Percentiles rank a stretch among this genome's conserved stretches.
Conservation (phyloP, 2,888 invertebrate species). For the Drosophila stalkeri region DNA sequence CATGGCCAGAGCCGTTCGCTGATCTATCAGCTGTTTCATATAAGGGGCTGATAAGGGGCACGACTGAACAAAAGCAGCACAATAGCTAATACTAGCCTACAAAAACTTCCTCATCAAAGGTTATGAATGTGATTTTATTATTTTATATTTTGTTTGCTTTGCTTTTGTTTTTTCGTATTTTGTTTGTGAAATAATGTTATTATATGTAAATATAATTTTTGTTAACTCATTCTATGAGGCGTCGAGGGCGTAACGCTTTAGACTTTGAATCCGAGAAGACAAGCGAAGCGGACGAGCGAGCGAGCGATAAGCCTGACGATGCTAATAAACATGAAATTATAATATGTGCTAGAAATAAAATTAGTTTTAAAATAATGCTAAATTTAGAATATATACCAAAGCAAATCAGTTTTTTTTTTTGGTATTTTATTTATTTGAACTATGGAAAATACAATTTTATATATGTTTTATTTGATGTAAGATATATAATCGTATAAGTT, state of each 20-base stretch:
- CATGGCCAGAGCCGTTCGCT: background rate
- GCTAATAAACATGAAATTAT: background rate
- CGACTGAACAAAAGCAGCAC: background rate
- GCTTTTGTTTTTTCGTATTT: background rate
- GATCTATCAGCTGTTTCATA: background rate
- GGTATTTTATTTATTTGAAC: slow-evolving; percentile 56
- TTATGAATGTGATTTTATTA: background rate
- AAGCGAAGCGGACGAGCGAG: background rate
- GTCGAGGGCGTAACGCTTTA: background rate
- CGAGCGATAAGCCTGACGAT: too few species aligned
- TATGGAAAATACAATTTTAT: slow-evolving; percentile 68
- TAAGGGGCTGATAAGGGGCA: slow-evolving; percentile 7
- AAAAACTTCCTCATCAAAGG: background rate
- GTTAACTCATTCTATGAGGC: background rate
- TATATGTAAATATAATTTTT: background rate
- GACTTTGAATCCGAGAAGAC: background rate
- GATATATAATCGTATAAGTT: slow-evolving; percentile 29
- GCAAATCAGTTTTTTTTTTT: slow-evolving; percentile 5
- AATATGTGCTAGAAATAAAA: background rate
- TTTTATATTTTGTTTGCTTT: background rate
- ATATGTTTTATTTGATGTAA: slow-evolving; percentile 25
- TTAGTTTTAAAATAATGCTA: background rate
- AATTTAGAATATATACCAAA: background rate
- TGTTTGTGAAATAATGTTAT: background rate
- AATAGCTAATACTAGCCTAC: too few species aligned